These are phyloP conservation scores for Paratilapia polleni DNA, from an alignment of 2,113 vertebrate genomes.

Conservation along the genomic window DNA sequence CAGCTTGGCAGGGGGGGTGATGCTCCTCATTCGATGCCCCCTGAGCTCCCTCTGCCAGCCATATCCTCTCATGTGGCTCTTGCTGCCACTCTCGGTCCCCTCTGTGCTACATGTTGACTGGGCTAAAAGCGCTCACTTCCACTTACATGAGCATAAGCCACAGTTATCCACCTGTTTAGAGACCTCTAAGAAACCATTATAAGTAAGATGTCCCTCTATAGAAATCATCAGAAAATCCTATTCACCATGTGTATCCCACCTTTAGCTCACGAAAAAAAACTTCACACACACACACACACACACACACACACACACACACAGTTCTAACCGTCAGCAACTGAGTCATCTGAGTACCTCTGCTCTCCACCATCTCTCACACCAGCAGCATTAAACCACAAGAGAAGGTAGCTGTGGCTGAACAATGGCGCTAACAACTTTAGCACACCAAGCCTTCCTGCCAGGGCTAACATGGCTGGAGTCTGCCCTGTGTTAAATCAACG, in stretches of 20 bases:
- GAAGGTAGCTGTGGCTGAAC: constrained; percentile 49
- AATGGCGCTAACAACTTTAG: constrained; percentile 56
- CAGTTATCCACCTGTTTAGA: constrained; percentile 27
- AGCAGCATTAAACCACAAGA: constrained; percentile 54
- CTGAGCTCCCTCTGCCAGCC: constrained; percentile 26
- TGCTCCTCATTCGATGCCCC: constrained; percentile 44
- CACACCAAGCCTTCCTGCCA: constrained; percentile 13
- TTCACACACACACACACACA: background rate
- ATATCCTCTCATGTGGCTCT: constrained; percentile 46
- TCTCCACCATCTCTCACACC: constrained; percentile 28
- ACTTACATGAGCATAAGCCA: constrained; percentile 37
- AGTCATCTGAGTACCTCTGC: constrained; percentile 40
- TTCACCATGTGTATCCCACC: constrained; percentile 6
- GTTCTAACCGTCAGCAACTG: constrained; percentile 12
- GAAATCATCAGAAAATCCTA: constrained; percentile 43
- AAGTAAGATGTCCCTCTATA: constrained; percentile 16
- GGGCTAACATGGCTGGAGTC: constrained; percentile 43
- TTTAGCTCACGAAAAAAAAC: background rate
- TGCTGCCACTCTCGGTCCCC: constrained; percentile 30
- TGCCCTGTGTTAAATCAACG: constrained; percentile 59
- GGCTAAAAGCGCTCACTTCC: constrained; percentile 57
- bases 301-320: background rate
- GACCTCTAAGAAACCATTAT: constrained; percentile 29
- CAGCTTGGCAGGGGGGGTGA: constrained; percentile 13
- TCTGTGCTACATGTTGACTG: constrained; percentile 66